Evolutionary conservation across 1,140 invertebrate species (phyloP), one percentile per base, ranked within the genome.

Genomic region (Drosophila melanogaster): DNA sequence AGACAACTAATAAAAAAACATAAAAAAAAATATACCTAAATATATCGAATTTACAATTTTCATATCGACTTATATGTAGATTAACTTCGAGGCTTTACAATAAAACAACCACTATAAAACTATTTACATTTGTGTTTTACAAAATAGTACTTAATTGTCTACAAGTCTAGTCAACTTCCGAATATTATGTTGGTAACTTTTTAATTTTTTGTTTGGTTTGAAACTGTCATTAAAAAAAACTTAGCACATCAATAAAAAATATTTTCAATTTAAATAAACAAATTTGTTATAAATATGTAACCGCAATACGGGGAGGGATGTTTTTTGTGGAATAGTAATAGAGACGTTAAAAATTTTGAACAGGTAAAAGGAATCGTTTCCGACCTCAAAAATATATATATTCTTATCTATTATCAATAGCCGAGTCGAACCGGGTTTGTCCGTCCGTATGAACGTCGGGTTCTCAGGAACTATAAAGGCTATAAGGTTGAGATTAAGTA

Each of bases 41-140:
- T 61, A 76, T 40, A 65, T 76, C 80, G 76, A 85, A 85, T 83
- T 83, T 77, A 85, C 65, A 72, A 59, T 66, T 71, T 64, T 51
- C 51, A 64, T 60, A 62, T 56, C 50, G 24, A 80, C 62, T 10
- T 43, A 61, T 41, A 51, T 35, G 70, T 40, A 46, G 30, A 19
- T 38, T 24, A 44, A 71, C 55, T 38, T 43, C 50, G 69, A 61
- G 78, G 53, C 66, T 81, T 64, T 66, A 81, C 26, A 60, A 54
- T 47, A 55, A 69, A 60, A 76, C 75, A 60, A 75, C 51, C 51
- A 66, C 24, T 47, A 46, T 47, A 46, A 33, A 46, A 22, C 37
- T 12, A 37, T 38, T 60, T 60, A 30, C 57, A 40, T 62, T 50
- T 54, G 41, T 51, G 50, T 57, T 73, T 64, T 49, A 71, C 58